phyloP scores from a whole-genome alignment of 2,888 invertebrate genomes.

The Margaritifera margaritifera region DNA sequence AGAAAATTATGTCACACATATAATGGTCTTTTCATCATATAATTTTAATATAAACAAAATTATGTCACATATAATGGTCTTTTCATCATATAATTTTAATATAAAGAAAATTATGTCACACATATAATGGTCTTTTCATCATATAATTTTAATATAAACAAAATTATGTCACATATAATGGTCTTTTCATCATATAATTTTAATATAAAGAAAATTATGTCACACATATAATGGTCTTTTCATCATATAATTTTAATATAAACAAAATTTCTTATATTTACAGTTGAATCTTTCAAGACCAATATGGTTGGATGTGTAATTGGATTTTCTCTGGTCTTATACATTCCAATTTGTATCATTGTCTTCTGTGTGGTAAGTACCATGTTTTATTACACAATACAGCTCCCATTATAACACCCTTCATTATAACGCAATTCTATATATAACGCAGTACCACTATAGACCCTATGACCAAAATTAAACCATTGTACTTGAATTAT shows the following conservation, averaged over 20 bases:
- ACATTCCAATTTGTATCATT: constrained; percentile 93
- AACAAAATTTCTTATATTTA: constrained; percentile 29
- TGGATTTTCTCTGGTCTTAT: constrained; percentile 88
- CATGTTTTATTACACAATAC: background rate
- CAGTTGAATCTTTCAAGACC: constrained; percentile 67
- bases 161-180: background rate
- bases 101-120: background rate
- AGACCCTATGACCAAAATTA: too few relatives aligned
- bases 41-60: constrained; percentile 2
- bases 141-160: background rate
- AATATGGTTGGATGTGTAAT: constrained; percentile 88
- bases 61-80: too few relatives aligned
- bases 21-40: background rate
- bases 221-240: too few relatives aligned
- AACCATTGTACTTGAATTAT: too few relatives aligned
- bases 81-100: background rate
- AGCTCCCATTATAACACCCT: too few relatives aligned
- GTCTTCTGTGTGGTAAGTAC: constrained; percentile 79
- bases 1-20: background rate
- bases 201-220: constrained; percentile 1
- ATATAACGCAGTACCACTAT: too few relatives aligned
- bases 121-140: background rate
- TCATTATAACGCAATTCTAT: too few relatives aligned
- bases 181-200: background rate
- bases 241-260: background rate